These are phyloP conservation scores for Bombus consobrinus DNA, from an alignment of 1,140 invertebrate species.

Conservation along the genomic window DNA sequence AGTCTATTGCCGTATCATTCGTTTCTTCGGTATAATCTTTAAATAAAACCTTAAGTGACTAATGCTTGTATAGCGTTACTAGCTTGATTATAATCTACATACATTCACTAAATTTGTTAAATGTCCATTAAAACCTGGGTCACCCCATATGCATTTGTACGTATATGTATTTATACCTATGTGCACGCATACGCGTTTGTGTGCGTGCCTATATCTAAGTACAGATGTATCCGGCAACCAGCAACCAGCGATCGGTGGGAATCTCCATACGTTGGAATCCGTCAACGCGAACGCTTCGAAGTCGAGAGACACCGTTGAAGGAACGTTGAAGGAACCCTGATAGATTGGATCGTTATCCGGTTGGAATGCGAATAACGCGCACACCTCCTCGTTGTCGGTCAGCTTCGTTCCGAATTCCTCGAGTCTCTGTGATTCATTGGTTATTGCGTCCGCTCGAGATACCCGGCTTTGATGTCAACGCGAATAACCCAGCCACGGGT, in stretches of 20 bases:
- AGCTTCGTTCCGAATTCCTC: constrained; percentile 26
- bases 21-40: too few relatives aligned
- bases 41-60: too few relatives aligned
- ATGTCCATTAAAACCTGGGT: rapidly evolving
- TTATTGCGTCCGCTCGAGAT: not conserved
- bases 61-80: too few relatives aligned
- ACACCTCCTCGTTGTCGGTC: not conserved
- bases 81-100: too few relatives aligned
- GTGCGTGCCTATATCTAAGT: not conserved
- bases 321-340: constrained; percentile 17
- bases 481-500: not conserved
- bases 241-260: constrained; percentile 13
- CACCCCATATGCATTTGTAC: not conserved
- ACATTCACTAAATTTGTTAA: not conserved
- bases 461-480: constrained; percentile 19
- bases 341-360: constrained; percentile 43
- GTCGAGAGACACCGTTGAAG: not conserved
- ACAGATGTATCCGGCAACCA: constrained; percentile 26
- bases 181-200: not conserved
- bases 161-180: not conserved
- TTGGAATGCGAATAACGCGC: constrained; percentile 32
- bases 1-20: too few relatives aligned
- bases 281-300: constrained; percentile 18
- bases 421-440: constrained; percentile 8
- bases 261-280: constrained; percentile 43